phyloP scores from a whole-genome alignment of 2,797 vertebrate species.

The Picus viridis region DNA sequence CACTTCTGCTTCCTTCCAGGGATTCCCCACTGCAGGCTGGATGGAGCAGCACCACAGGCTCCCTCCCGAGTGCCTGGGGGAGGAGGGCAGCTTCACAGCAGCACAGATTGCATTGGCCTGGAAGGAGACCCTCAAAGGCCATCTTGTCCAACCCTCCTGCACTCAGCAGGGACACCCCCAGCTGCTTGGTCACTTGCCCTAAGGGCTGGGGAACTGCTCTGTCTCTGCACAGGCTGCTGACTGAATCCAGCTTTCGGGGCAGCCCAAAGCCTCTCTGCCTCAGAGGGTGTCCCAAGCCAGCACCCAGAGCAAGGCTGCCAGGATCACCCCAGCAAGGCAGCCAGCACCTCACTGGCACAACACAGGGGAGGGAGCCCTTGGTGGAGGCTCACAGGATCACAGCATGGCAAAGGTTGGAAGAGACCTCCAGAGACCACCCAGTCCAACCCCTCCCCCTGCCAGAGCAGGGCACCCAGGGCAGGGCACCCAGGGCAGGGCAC shows the following conservation, averaged over 20 bases:
- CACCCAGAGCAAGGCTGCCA: neutral
- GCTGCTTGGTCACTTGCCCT: neutral
- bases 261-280: neutral
- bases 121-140: too few relatives aligned
- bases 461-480: too few relatives aligned
- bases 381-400: neutral
- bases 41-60: fast-evolving
- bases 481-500: too few relatives aligned
- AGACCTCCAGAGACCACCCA: too few relatives aligned
- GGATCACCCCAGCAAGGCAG: neutral
- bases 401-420: too few relatives aligned
- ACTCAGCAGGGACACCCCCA: neutral
- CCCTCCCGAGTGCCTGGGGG: neutral
- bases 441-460: too few relatives aligned
- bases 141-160: too few relatives aligned
- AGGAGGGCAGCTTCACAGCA: neutral
- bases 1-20: neutral
- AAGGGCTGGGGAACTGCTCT: neutral
- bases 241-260: neutral
- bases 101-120: neutral
- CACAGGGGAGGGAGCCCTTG: fast-evolving
- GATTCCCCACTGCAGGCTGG: neutral
- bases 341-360: fast-evolving
- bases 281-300: neutral
- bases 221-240: neutral